These are phyloP conservation scores for Drosophila algonquin DNA, from an alignment of 2,888 invertebrate genomes.

Conservation along the genomic window DNA sequence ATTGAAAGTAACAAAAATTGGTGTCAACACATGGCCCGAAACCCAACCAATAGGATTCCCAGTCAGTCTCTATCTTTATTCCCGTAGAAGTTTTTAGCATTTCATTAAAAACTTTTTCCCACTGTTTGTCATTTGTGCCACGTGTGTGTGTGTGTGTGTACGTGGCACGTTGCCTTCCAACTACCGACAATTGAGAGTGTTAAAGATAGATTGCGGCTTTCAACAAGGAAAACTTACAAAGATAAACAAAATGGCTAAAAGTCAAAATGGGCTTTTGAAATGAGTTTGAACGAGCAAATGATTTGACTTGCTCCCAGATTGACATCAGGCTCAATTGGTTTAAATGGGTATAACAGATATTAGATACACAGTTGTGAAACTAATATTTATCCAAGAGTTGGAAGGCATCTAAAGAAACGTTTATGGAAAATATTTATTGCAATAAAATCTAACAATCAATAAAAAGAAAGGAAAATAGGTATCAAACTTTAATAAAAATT, in stretches of 20 bases:
- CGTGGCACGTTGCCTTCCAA: neutral
- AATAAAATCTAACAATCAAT: neutral
- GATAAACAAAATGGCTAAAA: neutral
- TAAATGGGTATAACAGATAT: neutral
- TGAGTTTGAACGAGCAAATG: neutral
- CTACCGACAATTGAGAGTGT: neutral
- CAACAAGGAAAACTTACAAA: neutral
- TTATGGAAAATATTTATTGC: neutral
- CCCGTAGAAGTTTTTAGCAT: conserved; percentile 24
- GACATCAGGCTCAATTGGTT: neutral
- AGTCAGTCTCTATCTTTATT: conserved; percentile 11
- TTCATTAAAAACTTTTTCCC: conserved; percentile 44
- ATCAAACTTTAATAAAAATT: no score
- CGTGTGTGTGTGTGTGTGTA: neutral
- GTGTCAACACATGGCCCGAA: conserved; percentile 36
- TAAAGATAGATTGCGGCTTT: conserved; percentile 1
- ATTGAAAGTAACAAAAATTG: conserved; percentile 45
- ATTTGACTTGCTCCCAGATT: neutral
- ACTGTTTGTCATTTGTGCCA: conserved; percentile 24
- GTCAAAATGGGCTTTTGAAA: neutral
- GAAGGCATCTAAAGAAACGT: neutral
- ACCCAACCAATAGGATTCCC: neutral
- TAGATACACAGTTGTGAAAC: neutral
- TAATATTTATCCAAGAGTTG: neutral
- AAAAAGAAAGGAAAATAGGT: neutral